phyloP scores from a whole-genome alignment of 2,888 invertebrate species.

The Mesorhabditis belari region DNA sequence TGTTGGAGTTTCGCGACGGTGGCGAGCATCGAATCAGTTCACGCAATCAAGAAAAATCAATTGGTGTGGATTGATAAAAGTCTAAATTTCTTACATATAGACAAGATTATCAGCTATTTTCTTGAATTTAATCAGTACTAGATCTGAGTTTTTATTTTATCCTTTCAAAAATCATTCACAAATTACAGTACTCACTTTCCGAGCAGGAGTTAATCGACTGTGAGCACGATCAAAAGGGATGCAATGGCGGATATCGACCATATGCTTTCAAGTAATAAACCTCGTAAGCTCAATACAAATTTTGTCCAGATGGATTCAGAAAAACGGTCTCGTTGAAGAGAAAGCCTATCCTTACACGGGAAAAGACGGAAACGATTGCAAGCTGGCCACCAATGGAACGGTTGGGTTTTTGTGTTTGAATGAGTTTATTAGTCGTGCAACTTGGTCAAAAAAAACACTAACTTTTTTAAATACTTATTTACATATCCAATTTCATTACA shows the following conservation, averaged over 20 bases:
- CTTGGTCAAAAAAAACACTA: no score
- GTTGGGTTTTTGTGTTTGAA: no score
- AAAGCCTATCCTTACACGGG: conserved; percentile 22
- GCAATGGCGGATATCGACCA: conserved; percentile 34
- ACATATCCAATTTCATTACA: background rate
- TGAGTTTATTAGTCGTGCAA: no score
- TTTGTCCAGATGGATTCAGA: conserved; percentile 22
- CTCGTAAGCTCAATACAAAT: background rate
- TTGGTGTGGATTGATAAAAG: no score
- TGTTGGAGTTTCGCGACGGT: conserved; percentile 44
- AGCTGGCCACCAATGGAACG: no score
- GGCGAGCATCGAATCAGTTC: conserved; percentile 32
- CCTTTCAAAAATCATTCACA: no score
- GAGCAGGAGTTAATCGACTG: conserved; percentile 46
- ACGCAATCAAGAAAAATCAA: conserved; percentile 23
- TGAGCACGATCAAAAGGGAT: conserved; percentile 32
- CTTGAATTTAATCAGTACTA: no score
- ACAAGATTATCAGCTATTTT: no score
- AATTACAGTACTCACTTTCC: conserved; percentile 23
- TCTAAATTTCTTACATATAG: no score
- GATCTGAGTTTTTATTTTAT: no score
- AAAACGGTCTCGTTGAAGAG: conserved; percentile 31
- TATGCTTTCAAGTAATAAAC: conserved; percentile 30
- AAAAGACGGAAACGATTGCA: no score
- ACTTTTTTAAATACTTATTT: no score